Percentiles rank a stretch among this genome's conserved stretches.
These are phyloP conservation scores for Micrasema minimum DNA, from an alignment of 1,140 invertebrate species.

Conservation along the genomic window DNA sequence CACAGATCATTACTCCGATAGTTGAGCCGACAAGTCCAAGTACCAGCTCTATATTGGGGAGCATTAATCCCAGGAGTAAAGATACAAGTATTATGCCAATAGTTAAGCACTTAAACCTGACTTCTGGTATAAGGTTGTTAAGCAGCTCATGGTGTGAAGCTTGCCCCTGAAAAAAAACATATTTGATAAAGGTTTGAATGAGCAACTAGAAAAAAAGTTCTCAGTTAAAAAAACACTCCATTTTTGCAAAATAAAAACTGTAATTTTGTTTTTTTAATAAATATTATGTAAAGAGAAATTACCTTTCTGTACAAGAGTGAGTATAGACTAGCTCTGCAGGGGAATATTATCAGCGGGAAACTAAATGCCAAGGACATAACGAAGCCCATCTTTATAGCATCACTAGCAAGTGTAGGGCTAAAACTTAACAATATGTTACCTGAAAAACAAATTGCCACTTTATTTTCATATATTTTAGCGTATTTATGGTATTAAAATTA, in stretches of 20 bases:
- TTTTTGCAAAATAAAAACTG: too few relatives aligned
- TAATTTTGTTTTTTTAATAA: too few relatives aligned
- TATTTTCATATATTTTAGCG: not conserved
- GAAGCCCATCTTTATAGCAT: slow-evolving; percentile 93
- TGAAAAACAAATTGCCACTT: slow-evolving; percentile 59
- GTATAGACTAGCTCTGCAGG: slow-evolving; percentile 92
- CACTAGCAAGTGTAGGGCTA: slow-evolving; percentile 80
- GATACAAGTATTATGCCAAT: slow-evolving; percentile 79
- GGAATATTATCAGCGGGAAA: slow-evolving; percentile 96
- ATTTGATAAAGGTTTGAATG: too few relatives aligned
- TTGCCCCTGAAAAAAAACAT: slow-evolving; percentile 57
- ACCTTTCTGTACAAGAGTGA: slow-evolving; percentile 91
- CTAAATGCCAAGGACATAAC: slow-evolving; percentile 94
- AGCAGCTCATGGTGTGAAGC: slow-evolving; percentile 62
- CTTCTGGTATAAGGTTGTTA: slow-evolving; percentile 76
- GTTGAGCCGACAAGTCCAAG: slow-evolving; percentile 93
- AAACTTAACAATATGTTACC: slow-evolving; percentile 94
- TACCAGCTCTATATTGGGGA: slow-evolving; percentile 93
- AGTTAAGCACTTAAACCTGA: slow-evolving; percentile 83
- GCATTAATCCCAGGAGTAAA: slow-evolving; percentile 78
- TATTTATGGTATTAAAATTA: too few relatives aligned
- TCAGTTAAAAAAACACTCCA: too few relatives aligned
- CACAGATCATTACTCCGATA: slow-evolving; percentile 93
- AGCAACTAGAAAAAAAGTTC: too few relatives aligned
- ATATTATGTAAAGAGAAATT: too few relatives aligned